These are phyloP conservation scores for Podotricha telesiphe DNA, from an alignment of 2,888 invertebrate genomes.

Conservation along the genomic window DNA sequence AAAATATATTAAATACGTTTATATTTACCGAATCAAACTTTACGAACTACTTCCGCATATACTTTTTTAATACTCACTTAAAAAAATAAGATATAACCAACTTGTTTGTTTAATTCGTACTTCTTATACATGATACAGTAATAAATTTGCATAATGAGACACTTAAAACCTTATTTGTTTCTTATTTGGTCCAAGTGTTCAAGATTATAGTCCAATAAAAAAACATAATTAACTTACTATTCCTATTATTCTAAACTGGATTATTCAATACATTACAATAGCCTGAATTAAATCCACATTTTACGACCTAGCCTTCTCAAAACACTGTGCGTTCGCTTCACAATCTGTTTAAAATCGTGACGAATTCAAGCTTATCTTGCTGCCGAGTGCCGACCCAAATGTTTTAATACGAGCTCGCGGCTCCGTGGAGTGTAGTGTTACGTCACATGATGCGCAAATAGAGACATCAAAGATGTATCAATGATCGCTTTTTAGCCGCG, in stretches of 20 bases:
- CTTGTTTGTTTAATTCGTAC: too few relatives aligned
- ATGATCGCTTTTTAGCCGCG: conserved; percentile 20
- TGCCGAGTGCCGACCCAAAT: conserved; percentile 10
- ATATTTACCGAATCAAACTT: background rate
- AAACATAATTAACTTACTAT: too few relatives aligned
- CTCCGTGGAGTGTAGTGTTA: background rate
- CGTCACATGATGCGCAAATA: conserved; percentile 17
- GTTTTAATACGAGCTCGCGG: background rate
- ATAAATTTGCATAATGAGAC: too few relatives aligned
- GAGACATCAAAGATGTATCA: conserved; percentile 22
- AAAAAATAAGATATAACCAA: too few relatives aligned
- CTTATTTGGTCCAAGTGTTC: too few relatives aligned
- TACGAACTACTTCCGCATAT: background rate
- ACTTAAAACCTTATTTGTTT: too few relatives aligned
- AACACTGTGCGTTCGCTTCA: background rate
- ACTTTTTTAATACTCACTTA: too few relatives aligned
- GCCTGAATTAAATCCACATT: background rate
- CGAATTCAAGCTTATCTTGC: conserved; percentile 3
- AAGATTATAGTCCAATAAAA: too few relatives aligned
- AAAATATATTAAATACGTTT: too few relatives aligned
- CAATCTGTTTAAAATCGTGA: background rate
- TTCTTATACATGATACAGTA: too few relatives aligned
- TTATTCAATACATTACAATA: too few relatives aligned
- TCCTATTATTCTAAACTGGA: too few relatives aligned
- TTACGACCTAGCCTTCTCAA: background rate